Conservation (phyloP, 2,113 vertebrate species). For the Nothoprocta perdicaria region DNA sequence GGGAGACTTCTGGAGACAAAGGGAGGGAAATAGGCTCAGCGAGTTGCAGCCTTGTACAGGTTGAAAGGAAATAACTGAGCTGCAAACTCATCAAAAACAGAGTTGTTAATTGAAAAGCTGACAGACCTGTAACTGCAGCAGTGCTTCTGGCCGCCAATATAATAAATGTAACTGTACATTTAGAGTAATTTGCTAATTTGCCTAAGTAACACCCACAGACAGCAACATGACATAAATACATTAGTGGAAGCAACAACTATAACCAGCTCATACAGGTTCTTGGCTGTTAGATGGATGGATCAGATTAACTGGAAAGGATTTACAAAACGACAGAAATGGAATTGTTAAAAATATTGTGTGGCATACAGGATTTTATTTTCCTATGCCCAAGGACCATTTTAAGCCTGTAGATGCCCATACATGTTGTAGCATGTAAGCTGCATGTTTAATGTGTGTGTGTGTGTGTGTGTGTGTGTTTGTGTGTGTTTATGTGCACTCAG, state of each 20-base stretch:
- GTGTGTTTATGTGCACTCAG: not conserved
- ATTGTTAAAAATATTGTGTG: not conserved
- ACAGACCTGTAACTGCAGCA: constrained; percentile 44
- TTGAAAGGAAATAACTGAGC: not conserved
- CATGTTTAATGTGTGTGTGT: not conserved
- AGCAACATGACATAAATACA: constrained; percentile 66
- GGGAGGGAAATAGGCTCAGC: not conserved
- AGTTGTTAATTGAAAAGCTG: constrained; percentile 60
- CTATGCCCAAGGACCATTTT: not conserved
- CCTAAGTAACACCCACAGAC: constrained; percentile 70
- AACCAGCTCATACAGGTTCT: constrained; percentile 14
- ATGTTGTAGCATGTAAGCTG: not conserved
- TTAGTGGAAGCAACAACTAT: constrained; percentile 47
- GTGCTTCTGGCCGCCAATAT: constrained; percentile 9
- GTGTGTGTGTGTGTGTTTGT: rapidly evolving
- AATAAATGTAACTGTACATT: constrained; percentile 64
- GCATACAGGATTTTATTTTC: not conserved
- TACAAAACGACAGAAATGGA: not conserved
- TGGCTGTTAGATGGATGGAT: constrained; percentile 38
- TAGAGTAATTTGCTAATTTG: constrained; percentile 77
- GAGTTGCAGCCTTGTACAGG: not conserved
- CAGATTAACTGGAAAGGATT: constrained; percentile 44
- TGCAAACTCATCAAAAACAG: constrained; percentile 62
- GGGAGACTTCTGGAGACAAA: not conserved
- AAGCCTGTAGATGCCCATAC: not conserved